These are phyloP conservation scores for Oncorhynchus gorbuscha DNA, from an alignment of 2,113 vertebrate species.

Conservation along the genomic window DNA sequence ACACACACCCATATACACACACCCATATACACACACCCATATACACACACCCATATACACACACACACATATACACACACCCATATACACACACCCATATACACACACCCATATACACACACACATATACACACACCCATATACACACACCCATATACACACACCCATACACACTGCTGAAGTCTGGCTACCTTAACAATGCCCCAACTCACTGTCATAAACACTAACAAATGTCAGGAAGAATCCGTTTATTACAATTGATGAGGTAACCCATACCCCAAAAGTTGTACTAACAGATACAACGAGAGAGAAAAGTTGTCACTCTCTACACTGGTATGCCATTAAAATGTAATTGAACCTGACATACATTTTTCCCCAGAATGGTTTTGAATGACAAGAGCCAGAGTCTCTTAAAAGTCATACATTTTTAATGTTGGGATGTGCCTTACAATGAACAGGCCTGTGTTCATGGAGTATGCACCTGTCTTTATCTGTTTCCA, in stretches of 20 bases:
- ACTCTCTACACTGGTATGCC: no score
- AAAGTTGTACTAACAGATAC: background rate
- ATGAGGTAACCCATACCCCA: no score
- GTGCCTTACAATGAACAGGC: no score
- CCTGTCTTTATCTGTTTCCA: background rate
- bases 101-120: background rate
- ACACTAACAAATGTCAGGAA: no score
- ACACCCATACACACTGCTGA: background rate
- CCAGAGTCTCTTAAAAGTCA: background rate
- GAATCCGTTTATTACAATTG: no score
- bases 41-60: background rate
- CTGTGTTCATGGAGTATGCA: background rate
- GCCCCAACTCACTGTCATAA: background rate
- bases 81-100: background rate
- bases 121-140: conserved; percentile 1
- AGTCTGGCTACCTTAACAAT: background rate
- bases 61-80: no score
- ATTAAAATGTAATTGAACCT: background rate
- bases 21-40: background rate
- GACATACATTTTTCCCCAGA: background rate
- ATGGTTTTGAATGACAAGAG: background rate
- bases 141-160: conserved; percentile 1
- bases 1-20: conserved; percentile 1
- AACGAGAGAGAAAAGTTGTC: background rate
- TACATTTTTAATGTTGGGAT: no score